Base-by-base conservation (phyloP, 2,888 invertebrate species). In the Pyrgus malvae region DNA sequence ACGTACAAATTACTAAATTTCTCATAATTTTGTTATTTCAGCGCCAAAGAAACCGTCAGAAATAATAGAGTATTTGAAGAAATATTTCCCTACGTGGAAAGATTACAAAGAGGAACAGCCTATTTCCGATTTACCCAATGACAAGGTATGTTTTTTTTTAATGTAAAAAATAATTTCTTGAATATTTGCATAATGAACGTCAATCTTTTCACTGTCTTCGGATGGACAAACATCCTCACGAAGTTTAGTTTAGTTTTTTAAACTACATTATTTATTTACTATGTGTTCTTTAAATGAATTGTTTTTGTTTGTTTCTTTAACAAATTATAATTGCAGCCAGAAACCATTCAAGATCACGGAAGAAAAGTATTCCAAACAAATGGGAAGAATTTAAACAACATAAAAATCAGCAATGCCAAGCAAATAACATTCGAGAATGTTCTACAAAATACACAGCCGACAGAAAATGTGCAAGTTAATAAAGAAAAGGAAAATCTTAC, bases 11-110 rank as follows among this genome's bases (percentile, higher is more conserved):
- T 21, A 33, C 31, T 12, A 33, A 3, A 2, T 27, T 27, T 7
- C 4, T 8, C 8, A 27, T 8, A 8, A 27, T 27, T 8, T 27
- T 4, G 5, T 27, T 23, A 2, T 72, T 71, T 31, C 66, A 80
- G 80, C 66, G 61, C n/a, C 60, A 0, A 80, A 78, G 55, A 61
- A 64, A 0, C 59, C 60, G 0, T 63, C 67, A 0, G 67, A 74
- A 0, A 63, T 80, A 0, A 27, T 77, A 0, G 57, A 68, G 0
- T 82, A 81, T 46, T 56, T 83, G 21, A 75, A 70, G 27, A 70
- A 71, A 23, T 73, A 83, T 60, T 82, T 62, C 27, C 46, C 62
- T 0, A 59, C 63, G 1, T 80, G 78, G 78, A 59, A 64, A 2
- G 3, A 53, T 7, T 46, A 31, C 23, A 14, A 33, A 9, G 45